Base-by-base conservation (phyloP, 1,140 invertebrate genomes). In the Drosophila gunungcola region DNA sequence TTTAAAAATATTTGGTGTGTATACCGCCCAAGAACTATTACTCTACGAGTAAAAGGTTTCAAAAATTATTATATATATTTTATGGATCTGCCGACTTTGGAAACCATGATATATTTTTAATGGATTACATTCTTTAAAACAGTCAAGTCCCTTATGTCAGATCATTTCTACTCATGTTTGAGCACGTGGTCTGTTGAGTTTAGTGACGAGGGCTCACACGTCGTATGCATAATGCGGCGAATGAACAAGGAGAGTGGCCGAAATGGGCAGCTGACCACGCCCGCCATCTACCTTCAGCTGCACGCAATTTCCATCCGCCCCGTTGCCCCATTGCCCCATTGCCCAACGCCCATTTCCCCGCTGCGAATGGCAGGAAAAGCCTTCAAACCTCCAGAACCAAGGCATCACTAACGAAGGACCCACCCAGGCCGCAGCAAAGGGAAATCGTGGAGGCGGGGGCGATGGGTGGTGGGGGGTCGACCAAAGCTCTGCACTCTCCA, bases 381-480 rank as follows among this genome's bases (percentile, higher is more conserved):
- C 72, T 78, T 78, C 51, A 54, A 75, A 54, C 34, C 43, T 21
- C 3, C 25, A 32, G 55, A 16, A 21, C 25, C 12, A n/a, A 38
- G 34, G 13, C 21, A 41, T 49, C 38, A 51, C 58, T 80, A 80
- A 64, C 64, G 78, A 80, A 80, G 51, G 32, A 43, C 41, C 10
- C 51, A 9, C 46, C 13, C 34, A 16, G 1, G 36, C 13, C 11
- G 2, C 51, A 41, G 27, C 51, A 46, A 61, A 39, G 54, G 36
- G 36, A 41, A 57, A 29, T 16, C 9, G n/a, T 1, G 9, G n/a
- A 21, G 16, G 16, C 16, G 16, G 16, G 16, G 16, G 16, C 1
- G 16, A 1, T 21, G 16, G 16, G 16, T 21, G 1, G 16, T 21
- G 16, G 16, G 54, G 12, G 21, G n/a, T 2, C 2, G 10, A 9